Evolutionary conservation across 2,797 vertebrate genomes (phyloP), one percentile per base, ranked within the genome.

Genomic region (Lepilemur septentrionalis): DNA sequence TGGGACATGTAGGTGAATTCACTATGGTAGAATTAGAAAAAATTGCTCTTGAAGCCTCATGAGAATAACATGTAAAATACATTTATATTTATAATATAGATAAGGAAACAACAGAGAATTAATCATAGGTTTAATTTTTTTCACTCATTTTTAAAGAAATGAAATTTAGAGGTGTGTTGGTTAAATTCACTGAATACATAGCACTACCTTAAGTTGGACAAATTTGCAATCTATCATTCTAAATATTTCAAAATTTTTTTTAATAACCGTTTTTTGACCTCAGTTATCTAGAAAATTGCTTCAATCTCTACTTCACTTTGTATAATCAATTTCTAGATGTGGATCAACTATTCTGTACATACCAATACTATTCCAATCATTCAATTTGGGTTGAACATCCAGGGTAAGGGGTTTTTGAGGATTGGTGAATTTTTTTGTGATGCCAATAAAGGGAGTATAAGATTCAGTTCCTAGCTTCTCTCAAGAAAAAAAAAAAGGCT

Each of bases 101-200:
- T 59, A 83, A 7, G 38, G 18, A 93, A 75, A 79, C 32, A 93
- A 76, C 2, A 81, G 7, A 91, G 43, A 65, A 86, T 70, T 89
- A 43, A 79, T 76, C 7, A 10, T 28, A 82, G 32, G 25, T 87
- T 96, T 93, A 85, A 67, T 46, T 86, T 95, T 95, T 73, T 81
- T 32, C 17, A 46, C 13, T 90, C 3, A 69, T 80, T 86, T 96
- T 85, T 57, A 28, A 61, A 72, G 12, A 6, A 80, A 59, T 30
- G 22, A 79, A 73, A 8, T 89, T 94, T 69, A 91, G 81, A 80
- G 15, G 7, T 61, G 13, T 79, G 79, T 89, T 92, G 35, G 20
- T 8, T 92, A 81, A 79, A 63, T 52, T 79, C 52, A 55, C 78
- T 80, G 69, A 90, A 25, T 91, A 85, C 35, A 82, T 10, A 76